These are phyloP conservation scores for Chydorus sphaericus DNA, from an alignment of 2,888 invertebrate species.

Conservation along the genomic window DNA sequence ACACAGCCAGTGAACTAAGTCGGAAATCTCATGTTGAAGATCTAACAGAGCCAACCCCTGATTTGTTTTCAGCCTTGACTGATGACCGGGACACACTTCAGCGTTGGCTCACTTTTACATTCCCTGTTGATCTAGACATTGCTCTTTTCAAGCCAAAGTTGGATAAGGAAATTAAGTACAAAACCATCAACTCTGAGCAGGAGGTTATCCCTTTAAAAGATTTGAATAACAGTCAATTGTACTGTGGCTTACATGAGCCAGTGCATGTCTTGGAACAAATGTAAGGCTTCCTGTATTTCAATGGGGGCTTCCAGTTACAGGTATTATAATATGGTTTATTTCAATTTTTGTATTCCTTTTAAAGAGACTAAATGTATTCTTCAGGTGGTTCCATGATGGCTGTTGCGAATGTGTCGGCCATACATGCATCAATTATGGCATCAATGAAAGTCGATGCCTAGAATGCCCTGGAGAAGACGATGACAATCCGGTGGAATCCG, in stretches of 20 bases:
- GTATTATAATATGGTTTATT: not conserved
- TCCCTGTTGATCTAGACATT: slow-evolving; percentile 43
- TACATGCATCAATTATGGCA: slow-evolving; percentile 76
- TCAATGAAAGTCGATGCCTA: slow-evolving; percentile 61
- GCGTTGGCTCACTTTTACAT: slow-evolving; percentile 73
- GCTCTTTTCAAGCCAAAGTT: slow-evolving; percentile 46
- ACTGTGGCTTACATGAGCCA: slow-evolving; percentile 81
- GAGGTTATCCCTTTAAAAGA: slow-evolving; percentile 28
- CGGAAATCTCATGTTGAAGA: slow-evolving; percentile 76
- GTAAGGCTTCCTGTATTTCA: slow-evolving; percentile 61
- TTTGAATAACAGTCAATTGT: slow-evolving; percentile 56
- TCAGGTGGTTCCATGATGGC: slow-evolving; percentile 75
- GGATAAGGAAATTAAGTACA: slow-evolving; percentile 53
- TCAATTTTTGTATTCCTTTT: not conserved
- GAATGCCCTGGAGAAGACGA: slow-evolving; percentile 42
- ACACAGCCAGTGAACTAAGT: slow-evolving; percentile 54
- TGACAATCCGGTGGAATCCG: slow-evolving; percentile 20
- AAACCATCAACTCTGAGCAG: slow-evolving; percentile 43
- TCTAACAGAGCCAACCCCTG: slow-evolving; percentile 56
- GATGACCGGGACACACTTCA: slow-evolving; percentile 58
- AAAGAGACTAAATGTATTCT: not conserved
- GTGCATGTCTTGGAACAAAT: slow-evolving; percentile 78
- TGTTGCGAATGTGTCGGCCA: slow-evolving; percentile 87
- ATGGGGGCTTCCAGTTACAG: slow-evolving; percentile 73
- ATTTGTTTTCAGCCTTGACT: slow-evolving; percentile 66